Base-by-base conservation (phyloP, 2,797 vertebrate genomes). In the Semaprochilodus insignis region DNA sequence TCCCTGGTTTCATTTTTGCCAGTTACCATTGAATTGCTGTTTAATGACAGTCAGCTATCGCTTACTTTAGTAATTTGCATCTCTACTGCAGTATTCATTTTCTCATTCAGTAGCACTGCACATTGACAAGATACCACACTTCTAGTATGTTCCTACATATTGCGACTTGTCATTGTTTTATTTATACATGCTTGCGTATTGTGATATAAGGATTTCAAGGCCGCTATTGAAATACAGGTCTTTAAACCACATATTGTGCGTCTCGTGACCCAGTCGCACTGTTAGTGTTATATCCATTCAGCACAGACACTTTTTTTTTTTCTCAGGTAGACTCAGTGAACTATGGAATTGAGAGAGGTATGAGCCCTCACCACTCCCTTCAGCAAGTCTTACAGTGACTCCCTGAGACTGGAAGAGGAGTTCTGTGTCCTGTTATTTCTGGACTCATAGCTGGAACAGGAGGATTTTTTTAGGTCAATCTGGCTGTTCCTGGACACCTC, bases 381-480 rank as follows among this genome's bases (percentile, higher is more conserved):
- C 31, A 54, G 31, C 40, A n/a, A 71, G 55, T 81, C 70, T 65
- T 52, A 70, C 81, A 80, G 77, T 74, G 72, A 78, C 71, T 83
- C 75, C 62, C 59, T 55, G 52, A 78, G 65, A 65, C 40, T 71
- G 40, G 21, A 74, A 81, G 79, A 77, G 81, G 74, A 83, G 71
- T 57, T 72, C 34, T 80, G 40, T 48, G 66, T 77, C 51, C 81
- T 86, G 83, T 88, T 86, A 83, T 88, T 88, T 74, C 67, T 86
- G 81, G 83, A 88, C 48, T 81, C n/a, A 52, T 55, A 7, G 65
- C 72, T 86, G 81, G 87, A 86, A 85, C 82, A 73, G 54, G 62
- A 77, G 67, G 44, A 66, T 72, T 83, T 78, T 81, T 84, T 80
- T 69, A 84, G 80, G 78, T 81, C 72, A 36, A 76, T 82, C 83